Base-by-base conservation (phyloP, 2,888 invertebrate genomes). In the Yponomeuta evonymella region DNA sequence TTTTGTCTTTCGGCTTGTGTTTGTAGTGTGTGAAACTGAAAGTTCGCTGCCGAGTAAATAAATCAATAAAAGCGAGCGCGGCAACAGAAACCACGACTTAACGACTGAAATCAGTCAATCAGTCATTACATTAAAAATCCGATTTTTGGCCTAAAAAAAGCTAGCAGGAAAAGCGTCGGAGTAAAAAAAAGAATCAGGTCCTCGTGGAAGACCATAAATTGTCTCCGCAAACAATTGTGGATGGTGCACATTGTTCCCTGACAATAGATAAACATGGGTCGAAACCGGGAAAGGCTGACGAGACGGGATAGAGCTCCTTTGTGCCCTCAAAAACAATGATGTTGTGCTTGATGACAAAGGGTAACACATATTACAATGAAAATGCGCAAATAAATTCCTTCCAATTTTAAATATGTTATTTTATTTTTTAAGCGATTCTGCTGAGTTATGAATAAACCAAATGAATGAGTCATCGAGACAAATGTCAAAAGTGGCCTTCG, bases 41-140 rank as follows among this genome's bases (percentile, higher is more conserved):
- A 83, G 83, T 78, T 84, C 76, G 81, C 81, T 78, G 79, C 79
- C 76, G 80, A 83, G 79, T 79, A 82, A 30, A 64, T 65, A 64
- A 85, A 88, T 88, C 87, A 83, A 88, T 88, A 87, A 81, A 79
- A 76, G 79, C 12, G 6, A 51, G 76, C 80, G 83, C 74, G 79
- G 79, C 77, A 51, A 12, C 77, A 77, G 82, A 82, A 81, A 79
- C 76, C 78, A 77, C 23, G 23, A 77, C 79, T 80, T 79, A 78
- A 74, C 76, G 65, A n/a, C 51, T 15, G 3, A 58, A 51, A 2
- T 12, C 12, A 15, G 15, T 58, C 10, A 12, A 15, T 23, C 23
- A 23, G 3, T 3, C 12, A 58, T 58, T 58, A 58, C 51, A 58
- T 15, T 9, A 15, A 51, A 12, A 12, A 5, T 58, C 15, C 15